phyloP scores from a whole-genome alignment of 2,888 invertebrate species.

The Synanthedon andrenaeformis region DNA sequence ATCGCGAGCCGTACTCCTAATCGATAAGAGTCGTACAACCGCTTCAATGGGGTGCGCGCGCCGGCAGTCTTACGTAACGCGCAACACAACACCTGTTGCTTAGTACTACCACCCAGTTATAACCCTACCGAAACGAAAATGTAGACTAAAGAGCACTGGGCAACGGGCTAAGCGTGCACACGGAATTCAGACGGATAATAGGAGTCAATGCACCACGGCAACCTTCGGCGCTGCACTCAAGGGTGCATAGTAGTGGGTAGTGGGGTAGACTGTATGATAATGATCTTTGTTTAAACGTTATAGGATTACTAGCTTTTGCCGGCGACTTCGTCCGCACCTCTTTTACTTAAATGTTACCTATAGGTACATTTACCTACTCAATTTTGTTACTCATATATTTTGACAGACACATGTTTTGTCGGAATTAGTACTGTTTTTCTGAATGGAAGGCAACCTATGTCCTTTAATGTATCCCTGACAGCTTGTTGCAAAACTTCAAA shows the following conservation, averaged over 20 bases:
- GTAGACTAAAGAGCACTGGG: constrained; percentile 14
- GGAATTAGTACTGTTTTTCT: no score
- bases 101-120: constrained; percentile 55
- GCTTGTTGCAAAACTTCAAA: no score
- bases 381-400: no score
- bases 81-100: constrained; percentile 61
- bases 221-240: constrained; percentile 66
- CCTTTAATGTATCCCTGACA: no score
- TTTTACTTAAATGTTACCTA: no score
- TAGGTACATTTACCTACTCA: no score
- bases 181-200: constrained; percentile 35
- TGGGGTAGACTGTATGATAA: constrained; percentile 39
- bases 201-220: constrained; percentile 62
- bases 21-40: constrained; percentile 58
- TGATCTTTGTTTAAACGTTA: constrained; percentile 46
- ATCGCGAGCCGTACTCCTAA: constrained; percentile 48
- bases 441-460: no score
- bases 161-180: constrained; percentile 10
- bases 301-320: no score
- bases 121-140: constrained; percentile 33
- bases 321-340: no score
- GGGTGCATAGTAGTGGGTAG: constrained; percentile 59
- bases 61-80: constrained; percentile 58
- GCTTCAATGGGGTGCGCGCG: constrained; percentile 64
- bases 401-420: no score